Conservation (phyloP, 1,140 invertebrate genomes). For the Leptinotarsa lineolata region DNA sequence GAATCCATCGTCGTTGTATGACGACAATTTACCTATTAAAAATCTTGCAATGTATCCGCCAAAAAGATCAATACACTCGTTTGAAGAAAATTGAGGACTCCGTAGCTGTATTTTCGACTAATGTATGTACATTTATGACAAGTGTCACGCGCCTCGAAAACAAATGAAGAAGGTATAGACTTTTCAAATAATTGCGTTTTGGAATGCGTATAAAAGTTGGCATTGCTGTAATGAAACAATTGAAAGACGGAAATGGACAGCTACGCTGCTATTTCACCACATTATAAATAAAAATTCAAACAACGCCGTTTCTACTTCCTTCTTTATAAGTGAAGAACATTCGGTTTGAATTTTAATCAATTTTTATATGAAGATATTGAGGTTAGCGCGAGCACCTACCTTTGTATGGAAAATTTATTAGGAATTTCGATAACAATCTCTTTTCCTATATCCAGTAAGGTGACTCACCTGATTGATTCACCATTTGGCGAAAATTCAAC, state of each 20-base stretch:
- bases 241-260: conserved; percentile 29
- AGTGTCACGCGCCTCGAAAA: conserved; percentile 21
- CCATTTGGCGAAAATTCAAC: conserved; percentile 1
- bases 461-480: background rate
- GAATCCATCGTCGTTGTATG: too few relatives aligned
- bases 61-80: conserved; percentile 21
- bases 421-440: conserved; percentile 29
- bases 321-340: conserved; percentile 18
- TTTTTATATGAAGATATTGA: conserved; percentile 30
- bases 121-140: conserved; percentile 22
- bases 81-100: conserved; percentile 21
- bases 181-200: conserved; percentile 32
- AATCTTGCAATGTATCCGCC: background rate
- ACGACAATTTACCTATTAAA: background rate
- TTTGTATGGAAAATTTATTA: conserved; percentile 22
- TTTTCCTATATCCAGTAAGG: conserved; percentile 13
- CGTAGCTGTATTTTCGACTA: conserved; percentile 18
- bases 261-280: conserved; percentile 28
- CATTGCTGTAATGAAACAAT: conserved; percentile 29
- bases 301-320: conserved; percentile 27
- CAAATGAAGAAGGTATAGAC: conserved; percentile 21
- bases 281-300: conserved; percentile 30
- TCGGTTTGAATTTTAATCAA: conserved; percentile 17
- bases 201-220: conserved; percentile 32
- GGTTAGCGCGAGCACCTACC: conserved; percentile 18